Conservation (phyloP, 2,113 vertebrate species). For the Rhynchomys soricoides region DNA sequence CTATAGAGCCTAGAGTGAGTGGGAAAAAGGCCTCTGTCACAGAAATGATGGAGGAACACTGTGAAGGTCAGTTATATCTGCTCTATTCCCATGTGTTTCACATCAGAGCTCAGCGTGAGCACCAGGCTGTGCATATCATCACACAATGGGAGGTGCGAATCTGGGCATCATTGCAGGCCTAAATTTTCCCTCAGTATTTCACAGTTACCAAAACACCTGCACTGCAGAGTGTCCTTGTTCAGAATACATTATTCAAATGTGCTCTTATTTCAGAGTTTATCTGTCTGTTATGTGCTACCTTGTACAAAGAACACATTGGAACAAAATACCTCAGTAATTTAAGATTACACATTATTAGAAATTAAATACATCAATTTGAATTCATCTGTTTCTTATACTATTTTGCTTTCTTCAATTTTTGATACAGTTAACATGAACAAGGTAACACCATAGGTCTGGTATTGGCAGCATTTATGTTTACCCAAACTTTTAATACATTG, state of each 20-base stretch:
- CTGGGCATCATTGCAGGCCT: background rate
- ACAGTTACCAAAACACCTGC: conserved; percentile 11
- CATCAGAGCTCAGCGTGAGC: background rate
- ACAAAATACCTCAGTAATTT: background rate
- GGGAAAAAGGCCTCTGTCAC: background rate
- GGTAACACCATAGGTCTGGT: background rate
- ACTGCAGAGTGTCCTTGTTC: background rate
- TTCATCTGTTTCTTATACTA: background rate
- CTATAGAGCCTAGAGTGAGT: background rate
- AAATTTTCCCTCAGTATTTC: background rate
- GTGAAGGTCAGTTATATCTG: background rate
- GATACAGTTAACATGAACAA: background rate
- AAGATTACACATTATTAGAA: background rate
- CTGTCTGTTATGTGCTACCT: background rate
- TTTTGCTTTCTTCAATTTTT: conserved; percentile 6
- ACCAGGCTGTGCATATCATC: background rate
- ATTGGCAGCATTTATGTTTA: background rate
- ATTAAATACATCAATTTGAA: background rate
- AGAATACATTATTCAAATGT: background rate
- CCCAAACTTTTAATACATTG: background rate
- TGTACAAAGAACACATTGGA: background rate
- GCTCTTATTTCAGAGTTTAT: background rate
- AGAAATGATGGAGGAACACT: conserved; percentile 33
- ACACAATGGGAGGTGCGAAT: conserved; percentile 29
- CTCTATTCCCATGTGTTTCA: conserved; percentile 43